Base-by-base conservation (phyloP, 1,140 invertebrate genomes). In the Ladona fulva region DNA sequence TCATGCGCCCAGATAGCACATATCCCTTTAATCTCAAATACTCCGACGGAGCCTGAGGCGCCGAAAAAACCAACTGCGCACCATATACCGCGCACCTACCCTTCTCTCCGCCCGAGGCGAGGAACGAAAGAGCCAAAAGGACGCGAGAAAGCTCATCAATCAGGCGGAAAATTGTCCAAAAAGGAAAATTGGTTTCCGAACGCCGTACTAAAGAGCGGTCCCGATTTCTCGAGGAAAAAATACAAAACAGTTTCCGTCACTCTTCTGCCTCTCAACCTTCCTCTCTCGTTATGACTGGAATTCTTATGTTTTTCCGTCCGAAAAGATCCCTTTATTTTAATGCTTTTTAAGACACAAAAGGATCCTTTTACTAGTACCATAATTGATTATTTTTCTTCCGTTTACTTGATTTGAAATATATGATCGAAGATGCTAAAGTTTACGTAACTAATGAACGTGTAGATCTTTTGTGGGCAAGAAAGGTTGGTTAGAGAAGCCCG, bases 131-230 rank as follows among this genome's bases (percentile, higher is more conserved):
- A 22, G 16, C n/a, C 52, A 6, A 66, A 66, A 66, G 52, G 12
- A 12, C 14, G 52, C 14, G 52, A 22, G 52, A 66, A 66, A 66
- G 52, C 3, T 66, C 52, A 66, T 66, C 52, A 66, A 66, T 66
- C 52, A 66, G n/a, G 3, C 52, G 52, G 52, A 66, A 66, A 66
- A 66, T 66, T 22, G n/a, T 66, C 3, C 52, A 12, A 66, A 66
- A 66, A 66, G 52, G 52, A 66, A 66, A 66, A 66, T 66, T 66
- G 52, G 52, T 66, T 66, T 22, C 52, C 52, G n/a, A 66, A 66
- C 52, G 52, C 52, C 52, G 3, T 12, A 66, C n/a, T 66, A 22
- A 66, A 22, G 52, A 22, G n/a, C 3, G 52, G n/a, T 66, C 52
- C 52, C 52, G 12, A 66, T 66, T 66, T 66, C n/a, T 22, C 52